These are phyloP conservation scores for Pycnonotus jocosus DNA, from an alignment of 2,113 vertebrate genomes.

Conservation along the genomic window DNA sequence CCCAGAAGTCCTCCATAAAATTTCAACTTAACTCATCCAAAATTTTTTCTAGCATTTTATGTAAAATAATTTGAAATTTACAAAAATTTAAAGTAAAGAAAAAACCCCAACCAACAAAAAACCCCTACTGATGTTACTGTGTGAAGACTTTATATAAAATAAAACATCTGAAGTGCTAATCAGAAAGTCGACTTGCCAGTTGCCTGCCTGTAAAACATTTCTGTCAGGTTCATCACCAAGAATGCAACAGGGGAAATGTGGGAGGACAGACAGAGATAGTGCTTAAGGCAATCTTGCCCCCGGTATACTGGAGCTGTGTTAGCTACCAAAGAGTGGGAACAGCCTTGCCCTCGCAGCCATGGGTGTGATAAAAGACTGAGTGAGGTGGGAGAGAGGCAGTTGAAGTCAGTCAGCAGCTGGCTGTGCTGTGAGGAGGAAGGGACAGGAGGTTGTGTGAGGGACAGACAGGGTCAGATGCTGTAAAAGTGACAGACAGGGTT, in stretches of 20 bases:
- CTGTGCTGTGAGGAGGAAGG: not conserved
- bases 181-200: not conserved
- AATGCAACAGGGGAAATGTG: not conserved
- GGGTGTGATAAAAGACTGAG: not conserved
- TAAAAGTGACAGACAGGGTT: not conserved
- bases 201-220: not conserved
- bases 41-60: not conserved
- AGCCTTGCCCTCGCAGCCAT: not conserved
- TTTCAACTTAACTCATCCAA: not conserved
- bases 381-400: fast-evolving
- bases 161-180: not conserved
- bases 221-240: not conserved
- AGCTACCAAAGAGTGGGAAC: not conserved
- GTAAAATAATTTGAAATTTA: not conserved
- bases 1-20: not conserved
- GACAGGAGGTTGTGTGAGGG: not conserved
- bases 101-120: not conserved
- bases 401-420: not conserved
- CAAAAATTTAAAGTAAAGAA: not conserved
- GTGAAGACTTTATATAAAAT: not conserved
- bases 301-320: not conserved
- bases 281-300: not conserved
- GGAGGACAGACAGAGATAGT: not conserved
- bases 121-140: fast-evolving
- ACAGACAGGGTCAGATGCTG: not conserved